A percentile compares a stretch with the other conserved stretches of the same genome.
Conservation (phyloP, 1,140 invertebrate species). For the Drosophila lacertosa region DNA sequence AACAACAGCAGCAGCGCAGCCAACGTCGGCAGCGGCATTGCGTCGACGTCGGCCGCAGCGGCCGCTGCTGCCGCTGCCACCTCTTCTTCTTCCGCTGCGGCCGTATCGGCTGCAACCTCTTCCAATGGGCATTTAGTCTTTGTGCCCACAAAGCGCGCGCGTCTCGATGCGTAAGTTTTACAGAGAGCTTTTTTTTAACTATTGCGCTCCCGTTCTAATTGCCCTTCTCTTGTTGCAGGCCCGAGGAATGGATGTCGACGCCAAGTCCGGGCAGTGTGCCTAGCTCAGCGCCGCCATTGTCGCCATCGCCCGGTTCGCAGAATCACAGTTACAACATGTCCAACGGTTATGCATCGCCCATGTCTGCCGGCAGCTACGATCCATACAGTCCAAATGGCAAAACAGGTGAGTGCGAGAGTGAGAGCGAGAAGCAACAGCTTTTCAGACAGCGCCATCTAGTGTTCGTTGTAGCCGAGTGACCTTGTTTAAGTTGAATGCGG, state of each 20-base stretch:
- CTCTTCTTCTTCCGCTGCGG: conserved; percentile 26
- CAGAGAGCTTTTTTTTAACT: neutral
- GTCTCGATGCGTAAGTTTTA: conserved; percentile 75
- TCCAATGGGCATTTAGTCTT: conserved; percentile 72
- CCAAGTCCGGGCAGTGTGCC: conserved; percentile 86
- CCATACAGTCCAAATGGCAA: conserved; percentile 94
- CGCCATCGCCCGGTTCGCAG: conserved; percentile 86
- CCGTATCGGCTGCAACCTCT: conserved; percentile 20
- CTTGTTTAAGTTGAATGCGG: neutral
- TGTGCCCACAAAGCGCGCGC: conserved; percentile 68
- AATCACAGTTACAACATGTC: conserved; percentile 87
- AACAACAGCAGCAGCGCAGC: conserved; percentile 13
- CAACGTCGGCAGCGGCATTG: conserved; percentile 35
- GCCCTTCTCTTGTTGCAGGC: conserved; percentile 53
- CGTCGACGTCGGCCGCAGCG: conserved; percentile 53
- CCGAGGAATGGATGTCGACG: conserved; percentile 87
- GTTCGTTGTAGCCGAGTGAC: conserved; percentile 1
- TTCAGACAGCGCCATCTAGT: conserved; percentile 25
- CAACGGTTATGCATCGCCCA: conserved; percentile 92
- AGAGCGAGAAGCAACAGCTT: neutral
- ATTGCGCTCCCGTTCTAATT: neutral
- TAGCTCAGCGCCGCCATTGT: conserved; percentile 86
- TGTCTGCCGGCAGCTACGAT: conserved; percentile 93
- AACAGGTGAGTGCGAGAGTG: conserved; percentile 87
- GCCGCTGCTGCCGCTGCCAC: conserved; percentile 27